Base-by-base conservation (phyloP, 1,140 invertebrate species). In the Leptinotarsa texana region DNA sequence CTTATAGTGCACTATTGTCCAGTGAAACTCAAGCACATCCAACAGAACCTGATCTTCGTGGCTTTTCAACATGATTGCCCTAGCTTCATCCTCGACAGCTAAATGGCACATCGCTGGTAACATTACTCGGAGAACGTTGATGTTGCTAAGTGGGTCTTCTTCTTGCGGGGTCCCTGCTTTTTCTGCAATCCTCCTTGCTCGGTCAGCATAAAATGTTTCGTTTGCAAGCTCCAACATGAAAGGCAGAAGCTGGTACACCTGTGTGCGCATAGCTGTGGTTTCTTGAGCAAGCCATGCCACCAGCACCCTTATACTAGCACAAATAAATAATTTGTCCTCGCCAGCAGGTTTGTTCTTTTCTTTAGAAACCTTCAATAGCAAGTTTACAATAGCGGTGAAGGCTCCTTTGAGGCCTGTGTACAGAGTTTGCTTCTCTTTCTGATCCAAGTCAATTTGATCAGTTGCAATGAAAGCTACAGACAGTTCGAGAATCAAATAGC, bases 211-310 rank as follows among this genome's bases (percentile, higher is more conserved):
- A 84, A 95, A 95, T 1, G 93, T 93, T 79, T 95, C 93, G 87
- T 95, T 95, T 13, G 92, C 92, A 47, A 95, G 82, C 33, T 90
- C 89, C 57, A 96, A 87, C 76, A 95, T 91, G 83, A 91, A 95
- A 4, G 94, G 94, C 18, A 95, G 83, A 8, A 95, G 84, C 24
- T 91, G 89, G 81, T 94, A 94, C 47, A 97, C 90, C 83, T 95
- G 93, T 51, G 92, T 88, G 57, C 94, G 90, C 90, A 96, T 93
- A 11, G 95, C 93, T n/a, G 92, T 92, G 1, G 95, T 95, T 87
- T 98, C 96, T 87, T 96, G 95, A 3, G 94, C 93, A 77, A 98
- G 85, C 95, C 95, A 97, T 24, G 94, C 92, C 49, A 93, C 91
- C 48, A 97, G 83, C 24, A 96, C 93, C 79, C 95, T 87, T 4